Conservation (phyloP, 2,888 invertebrate species). For the Lithophane semibrunnea region DNA sequence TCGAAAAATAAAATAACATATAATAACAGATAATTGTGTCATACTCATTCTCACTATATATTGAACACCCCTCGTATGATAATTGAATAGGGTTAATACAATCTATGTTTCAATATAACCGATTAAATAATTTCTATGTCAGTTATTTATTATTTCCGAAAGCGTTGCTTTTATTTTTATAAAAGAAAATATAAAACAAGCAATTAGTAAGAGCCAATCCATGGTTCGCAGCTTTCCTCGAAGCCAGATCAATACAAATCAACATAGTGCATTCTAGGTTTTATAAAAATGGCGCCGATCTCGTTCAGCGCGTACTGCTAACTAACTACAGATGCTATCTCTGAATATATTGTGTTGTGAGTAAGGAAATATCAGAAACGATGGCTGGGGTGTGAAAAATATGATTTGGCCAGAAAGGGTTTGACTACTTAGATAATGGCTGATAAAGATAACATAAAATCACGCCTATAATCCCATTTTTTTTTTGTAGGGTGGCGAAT, state of each 20-base stretch:
- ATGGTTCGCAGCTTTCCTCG: slow-evolving; percentile 4
- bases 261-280: background rate
- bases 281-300: slow-evolving; percentile 26
- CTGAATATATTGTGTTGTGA: background rate
- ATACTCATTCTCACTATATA: no score
- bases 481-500: no score
- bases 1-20: no score
- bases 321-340: background rate
- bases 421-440: background rate
- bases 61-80: no score
- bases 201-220: slow-evolving; percentile 11
- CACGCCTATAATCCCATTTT: no score
- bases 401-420: background rate
- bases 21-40: no score
- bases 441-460: no score
- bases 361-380: background rate
- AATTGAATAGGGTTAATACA: no score
- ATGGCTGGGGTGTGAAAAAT: background rate
- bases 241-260: slow-evolving; percentile 31
- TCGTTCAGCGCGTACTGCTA: background rate
- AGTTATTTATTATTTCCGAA: background rate
- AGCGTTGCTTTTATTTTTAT: background rate
- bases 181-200: slow-evolving; percentile 16
- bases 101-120: background rate
- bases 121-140: background rate